A percentile compares a stretch with the other conserved stretches of the same genome.
Evolutionary conservation across 2,113 vertebrate genomes (phyloP).

Genomic region (Coptodon rendalli): DNA sequence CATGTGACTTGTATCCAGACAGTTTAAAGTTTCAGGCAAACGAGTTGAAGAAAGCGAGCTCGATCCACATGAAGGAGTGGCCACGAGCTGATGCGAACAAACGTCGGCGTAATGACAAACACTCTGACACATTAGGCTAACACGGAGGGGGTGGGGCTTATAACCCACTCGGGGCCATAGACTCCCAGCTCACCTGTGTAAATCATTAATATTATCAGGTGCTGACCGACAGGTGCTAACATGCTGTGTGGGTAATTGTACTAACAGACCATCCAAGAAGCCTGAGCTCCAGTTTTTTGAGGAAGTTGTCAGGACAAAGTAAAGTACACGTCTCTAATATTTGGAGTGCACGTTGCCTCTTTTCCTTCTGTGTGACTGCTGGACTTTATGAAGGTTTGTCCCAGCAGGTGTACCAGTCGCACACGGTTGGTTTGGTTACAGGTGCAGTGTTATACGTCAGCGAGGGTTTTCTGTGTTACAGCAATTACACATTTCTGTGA

Average conservation of each 20-base stretch:
- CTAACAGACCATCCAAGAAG: neutral
- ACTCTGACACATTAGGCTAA: neutral
- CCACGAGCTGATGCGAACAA: neutral
- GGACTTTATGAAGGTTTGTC: neutral
- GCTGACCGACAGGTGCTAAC: neutral
- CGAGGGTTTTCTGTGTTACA: neutral
- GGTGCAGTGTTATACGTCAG: neutral
- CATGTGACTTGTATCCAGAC: conserved; percentile 6
- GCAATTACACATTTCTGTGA: neutral
- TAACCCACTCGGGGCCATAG: neutral
- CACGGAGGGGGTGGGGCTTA: neutral
- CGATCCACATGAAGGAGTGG: neutral
- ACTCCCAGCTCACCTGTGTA: neutral
- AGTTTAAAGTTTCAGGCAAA: neutral
- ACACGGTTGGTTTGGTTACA: neutral
- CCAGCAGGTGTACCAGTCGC: accelerated
- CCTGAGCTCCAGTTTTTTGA: neutral
- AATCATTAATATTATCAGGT: neutral
- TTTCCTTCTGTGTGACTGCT: neutral
- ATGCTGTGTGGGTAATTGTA: neutral
- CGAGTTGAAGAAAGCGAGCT: neutral
- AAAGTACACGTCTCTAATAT: neutral
- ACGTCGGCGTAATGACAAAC: neutral
- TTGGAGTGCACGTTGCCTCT: neutral
- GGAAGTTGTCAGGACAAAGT: neutral